Conservation (phyloP, 2,113 vertebrate genomes). For the Ancistrus triradiatus region DNA sequence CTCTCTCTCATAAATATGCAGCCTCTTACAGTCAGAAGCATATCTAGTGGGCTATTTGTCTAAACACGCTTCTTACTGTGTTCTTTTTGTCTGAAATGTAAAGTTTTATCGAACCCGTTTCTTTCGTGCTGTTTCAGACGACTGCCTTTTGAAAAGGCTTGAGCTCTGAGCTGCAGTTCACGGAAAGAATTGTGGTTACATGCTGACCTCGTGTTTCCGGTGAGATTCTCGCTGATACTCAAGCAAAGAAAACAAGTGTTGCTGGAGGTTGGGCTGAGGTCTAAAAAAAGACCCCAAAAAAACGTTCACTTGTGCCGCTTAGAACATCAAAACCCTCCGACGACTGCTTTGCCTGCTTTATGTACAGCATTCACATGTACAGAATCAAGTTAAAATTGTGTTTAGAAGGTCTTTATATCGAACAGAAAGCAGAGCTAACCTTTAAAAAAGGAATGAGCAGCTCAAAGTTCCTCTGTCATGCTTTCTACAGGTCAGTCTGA, state of each 20-base stretch:
- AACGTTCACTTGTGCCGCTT: no score
- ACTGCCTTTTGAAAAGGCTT: not conserved
- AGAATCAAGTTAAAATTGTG: not conserved
- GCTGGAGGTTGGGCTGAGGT: not conserved
- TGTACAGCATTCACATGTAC: no score
- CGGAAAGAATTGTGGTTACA: constrained; percentile 41
- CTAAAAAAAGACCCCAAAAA: not conserved
- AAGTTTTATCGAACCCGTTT: no score
- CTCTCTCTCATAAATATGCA: no score
- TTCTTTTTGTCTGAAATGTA: not conserved
- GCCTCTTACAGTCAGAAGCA: no score
- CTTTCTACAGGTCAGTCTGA: not conserved
- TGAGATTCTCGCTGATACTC: constrained; percentile 29
- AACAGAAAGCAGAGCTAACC: constrained; percentile 4
- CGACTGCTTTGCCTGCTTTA: not conserved
- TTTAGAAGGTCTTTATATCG: no score
- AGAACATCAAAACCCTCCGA: not conserved
- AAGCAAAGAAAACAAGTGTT: constrained; percentile 22
- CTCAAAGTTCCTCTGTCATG: not conserved
- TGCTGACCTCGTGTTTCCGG: constrained; percentile 45
- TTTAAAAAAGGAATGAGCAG: not conserved
- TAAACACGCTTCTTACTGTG: no score
- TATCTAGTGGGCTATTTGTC: no score
- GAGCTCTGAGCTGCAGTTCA: constrained; percentile 30
- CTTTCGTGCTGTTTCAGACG: not conserved